These are phyloP conservation scores for Aspidiotus destructor DNA, from an alignment of 2,888 invertebrate species.

Conservation along the genomic window DNA sequence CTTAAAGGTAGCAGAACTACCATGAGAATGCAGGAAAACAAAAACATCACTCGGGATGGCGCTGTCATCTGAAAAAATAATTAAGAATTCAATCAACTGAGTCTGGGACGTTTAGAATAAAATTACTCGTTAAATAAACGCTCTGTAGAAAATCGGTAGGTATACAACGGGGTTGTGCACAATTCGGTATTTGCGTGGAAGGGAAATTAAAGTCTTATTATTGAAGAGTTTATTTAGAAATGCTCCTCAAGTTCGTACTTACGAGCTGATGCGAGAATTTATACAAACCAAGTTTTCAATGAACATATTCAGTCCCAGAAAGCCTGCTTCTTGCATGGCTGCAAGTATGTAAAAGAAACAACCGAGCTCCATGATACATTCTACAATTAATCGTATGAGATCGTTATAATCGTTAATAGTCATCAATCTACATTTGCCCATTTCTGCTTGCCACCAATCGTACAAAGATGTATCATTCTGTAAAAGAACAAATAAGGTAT, in stretches of 20 bases:
- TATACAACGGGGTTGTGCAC: too few relatives aligned
- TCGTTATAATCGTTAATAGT: slow-evolving; percentile 51
- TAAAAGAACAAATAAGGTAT: not conserved
- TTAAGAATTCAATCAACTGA: not conserved
- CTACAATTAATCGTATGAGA: slow-evolving; percentile 64
- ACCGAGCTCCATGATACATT: slow-evolving; percentile 68
- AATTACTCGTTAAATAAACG: not conserved
- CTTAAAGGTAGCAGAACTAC: slow-evolving; percentile 74
- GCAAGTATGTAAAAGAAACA: slow-evolving; percentile 74
- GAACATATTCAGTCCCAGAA: slow-evolving; percentile 87
- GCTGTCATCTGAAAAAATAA: slow-evolving; percentile 60
- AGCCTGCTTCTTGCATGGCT: slow-evolving; percentile 76
- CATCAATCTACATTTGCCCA: slow-evolving; percentile 62
- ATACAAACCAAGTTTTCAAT: slow-evolving; percentile 77
- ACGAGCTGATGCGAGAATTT: not conserved
- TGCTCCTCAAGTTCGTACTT: not conserved
- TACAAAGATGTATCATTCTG: not conserved
- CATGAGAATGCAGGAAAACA: slow-evolving; percentile 84
- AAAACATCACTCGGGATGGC: slow-evolving; percentile 85
- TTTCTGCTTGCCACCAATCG: slow-evolving; percentile 59
- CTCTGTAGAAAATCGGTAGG: not conserved
- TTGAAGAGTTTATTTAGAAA: too few relatives aligned
- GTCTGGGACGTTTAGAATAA: not conserved
- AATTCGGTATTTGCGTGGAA: too few relatives aligned
- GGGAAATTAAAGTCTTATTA: too few relatives aligned